These are phyloP conservation scores for Jaculus jaculus DNA, from an alignment of 2,113 vertebrate genomes.

Conservation along the genomic window DNA sequence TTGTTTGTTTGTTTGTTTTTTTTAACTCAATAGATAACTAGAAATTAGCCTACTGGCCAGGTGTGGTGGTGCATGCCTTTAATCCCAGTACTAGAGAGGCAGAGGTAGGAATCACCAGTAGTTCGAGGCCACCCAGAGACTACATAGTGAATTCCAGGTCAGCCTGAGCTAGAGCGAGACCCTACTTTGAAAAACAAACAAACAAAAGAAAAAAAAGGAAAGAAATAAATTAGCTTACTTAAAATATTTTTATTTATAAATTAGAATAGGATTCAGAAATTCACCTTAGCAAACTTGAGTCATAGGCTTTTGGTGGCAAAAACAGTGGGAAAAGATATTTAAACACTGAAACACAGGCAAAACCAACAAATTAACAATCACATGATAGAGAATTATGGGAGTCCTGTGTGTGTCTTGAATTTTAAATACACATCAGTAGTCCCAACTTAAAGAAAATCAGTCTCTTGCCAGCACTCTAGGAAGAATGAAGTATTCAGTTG, in stretches of 20 bases:
- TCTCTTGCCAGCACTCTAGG: neutral
- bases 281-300: neutral
- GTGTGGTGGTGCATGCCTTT: no score
- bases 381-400: neutral
- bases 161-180: no score
- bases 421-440: neutral
- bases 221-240: no score
- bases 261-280: slow-evolving; percentile 3
- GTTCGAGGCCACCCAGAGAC: no score
- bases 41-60: neutral
- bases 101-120: no score
- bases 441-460: neutral
- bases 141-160: no score
- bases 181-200: no score
- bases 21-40: neutral
- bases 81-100: no score
- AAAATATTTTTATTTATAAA: slow-evolving; percentile 26
- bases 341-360: neutral
- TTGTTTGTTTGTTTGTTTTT: neutral
- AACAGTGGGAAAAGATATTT: neutral
- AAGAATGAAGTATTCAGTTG: neutral
- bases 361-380: slow-evolving; percentile 7
- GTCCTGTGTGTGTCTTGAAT: neutral
- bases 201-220: no score
- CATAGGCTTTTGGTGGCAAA: neutral